These are phyloP conservation scores for Conopomorpha cramerella DNA, from an alignment of 1,140 invertebrate species.

Conservation along the genomic window DNA sequence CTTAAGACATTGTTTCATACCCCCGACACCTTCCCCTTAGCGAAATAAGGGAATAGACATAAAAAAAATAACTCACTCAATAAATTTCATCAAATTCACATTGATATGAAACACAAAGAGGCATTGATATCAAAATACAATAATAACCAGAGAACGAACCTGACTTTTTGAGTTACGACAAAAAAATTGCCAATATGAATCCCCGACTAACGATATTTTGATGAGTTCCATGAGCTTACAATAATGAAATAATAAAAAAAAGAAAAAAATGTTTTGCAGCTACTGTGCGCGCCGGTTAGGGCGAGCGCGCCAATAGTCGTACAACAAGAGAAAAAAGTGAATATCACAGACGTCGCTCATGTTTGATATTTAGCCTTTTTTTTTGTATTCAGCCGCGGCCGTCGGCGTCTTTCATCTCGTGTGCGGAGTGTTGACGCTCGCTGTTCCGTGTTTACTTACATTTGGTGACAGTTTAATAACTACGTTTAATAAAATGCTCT, in stretches of 20 bases:
- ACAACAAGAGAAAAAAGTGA: constrained; percentile 11
- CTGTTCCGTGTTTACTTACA: too few relatives aligned
- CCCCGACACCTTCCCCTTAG: neutral
- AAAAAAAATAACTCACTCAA: constrained; percentile 3
- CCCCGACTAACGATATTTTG: constrained; percentile 45
- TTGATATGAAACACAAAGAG: constrained; percentile 26
- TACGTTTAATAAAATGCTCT: too few relatives aligned
- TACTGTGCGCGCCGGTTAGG: constrained; percentile 8
- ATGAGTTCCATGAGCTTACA: constrained; percentile 25
- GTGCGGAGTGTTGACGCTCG: too few relatives aligned
- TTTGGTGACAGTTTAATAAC: too few relatives aligned
- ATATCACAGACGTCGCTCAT: too few relatives aligned
- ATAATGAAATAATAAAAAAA: constrained; percentile 20
- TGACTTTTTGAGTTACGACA: constrained; percentile 39
- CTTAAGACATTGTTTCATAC: constrained; percentile 18
- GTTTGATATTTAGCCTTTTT: too few relatives aligned
- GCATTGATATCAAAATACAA: constrained; percentile 35
- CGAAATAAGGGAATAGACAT: neutral
- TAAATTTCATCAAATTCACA: constrained; percentile 11
- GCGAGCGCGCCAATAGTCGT: constrained; percentile 2
- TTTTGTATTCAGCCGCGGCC: too few relatives aligned
- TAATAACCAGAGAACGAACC: constrained; percentile 14
- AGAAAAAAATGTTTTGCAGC: constrained; percentile 11
- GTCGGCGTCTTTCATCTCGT: too few relatives aligned
- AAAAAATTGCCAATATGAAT: constrained; percentile 38